Conservation (phyloP, 2,797 vertebrate species). For the Xenopus petersii region DNA sequence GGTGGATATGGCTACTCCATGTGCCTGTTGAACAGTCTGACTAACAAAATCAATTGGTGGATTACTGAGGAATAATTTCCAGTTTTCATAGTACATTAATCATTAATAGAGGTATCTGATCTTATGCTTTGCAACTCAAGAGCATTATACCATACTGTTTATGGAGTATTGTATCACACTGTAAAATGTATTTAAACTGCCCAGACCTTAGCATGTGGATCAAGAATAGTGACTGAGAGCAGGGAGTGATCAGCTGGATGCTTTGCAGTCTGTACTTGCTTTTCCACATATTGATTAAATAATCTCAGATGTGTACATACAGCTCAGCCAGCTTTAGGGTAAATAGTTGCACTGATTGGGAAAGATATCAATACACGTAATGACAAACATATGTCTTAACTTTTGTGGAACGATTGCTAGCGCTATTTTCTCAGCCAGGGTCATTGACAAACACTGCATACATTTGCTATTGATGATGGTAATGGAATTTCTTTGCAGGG, state of each 20-base stretch:
- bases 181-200: not conserved
- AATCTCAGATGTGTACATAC: slow-evolving; percentile 22
- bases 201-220: not conserved
- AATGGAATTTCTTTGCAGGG: slow-evolving; percentile 45
- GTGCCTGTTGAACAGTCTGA: too few species aligned
- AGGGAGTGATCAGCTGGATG: not conserved
- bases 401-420: slow-evolving; percentile 38
- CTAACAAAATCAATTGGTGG: too few species aligned
- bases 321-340: slow-evolving; percentile 20
- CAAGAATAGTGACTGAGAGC: not conserved
- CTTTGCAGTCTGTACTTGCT: slow-evolving; percentile 7
- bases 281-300: slow-evolving; percentile 40
- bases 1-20: too few species aligned
- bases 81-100: too few species aligned
- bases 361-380: slow-evolving; percentile 49
- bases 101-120: too few species aligned
- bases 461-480: slow-evolving; percentile 38
- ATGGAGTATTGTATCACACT: not conserved
- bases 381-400: slow-evolving; percentile 47
- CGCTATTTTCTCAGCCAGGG: slow-evolving; percentile 42
- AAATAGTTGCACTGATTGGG: slow-evolving; percentile 33
- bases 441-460: slow-evolving; percentile 38
- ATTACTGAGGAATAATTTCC: too few species aligned
- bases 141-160: too few species aligned
- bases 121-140: too few species aligned